A percentile compares a stretch with the other conserved stretches of the same genome.
Evolutionary conservation across 2,888 invertebrate species (phyloP).

Genomic region (Coleophora deauratella): DNA sequence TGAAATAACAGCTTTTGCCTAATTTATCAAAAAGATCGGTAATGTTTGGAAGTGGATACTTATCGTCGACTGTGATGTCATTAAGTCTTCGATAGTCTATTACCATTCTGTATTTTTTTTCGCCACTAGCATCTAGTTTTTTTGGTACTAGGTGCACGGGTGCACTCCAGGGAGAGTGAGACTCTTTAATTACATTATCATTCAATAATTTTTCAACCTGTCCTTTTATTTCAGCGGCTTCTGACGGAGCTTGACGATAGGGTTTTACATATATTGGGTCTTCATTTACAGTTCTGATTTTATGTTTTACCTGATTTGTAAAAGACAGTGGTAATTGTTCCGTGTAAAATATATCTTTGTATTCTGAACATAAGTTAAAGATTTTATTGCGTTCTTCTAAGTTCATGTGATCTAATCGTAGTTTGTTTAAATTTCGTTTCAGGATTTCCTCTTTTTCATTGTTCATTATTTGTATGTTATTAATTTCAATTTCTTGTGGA

Average conservation of each 20-base stretch:
- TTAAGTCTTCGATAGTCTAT: too few species aligned
- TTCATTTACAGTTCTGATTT: slow-evolving; percentile 22
- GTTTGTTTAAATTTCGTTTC: slow-evolving; percentile 1
- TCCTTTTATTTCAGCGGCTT: slow-evolving; percentile 21
- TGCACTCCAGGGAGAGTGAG: slow-evolving; percentile 10
- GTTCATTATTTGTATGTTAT: slow-evolving; percentile 1
- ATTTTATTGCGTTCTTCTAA: slow-evolving; percentile 2
- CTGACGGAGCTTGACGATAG: slow-evolving; percentile 19
- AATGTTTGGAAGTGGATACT: too few species aligned
- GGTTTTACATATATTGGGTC: slow-evolving; percentile 20
- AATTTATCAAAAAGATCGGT: too few species aligned
- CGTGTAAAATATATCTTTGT: slow-evolving; percentile 22
- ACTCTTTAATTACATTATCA: slow-evolving; percentile 26
- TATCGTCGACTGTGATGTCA: too few species aligned
- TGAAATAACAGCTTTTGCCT: slow-evolving; percentile 9
- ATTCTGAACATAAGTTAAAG: slow-evolving; percentile 13
- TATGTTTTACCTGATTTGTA: too few species aligned
- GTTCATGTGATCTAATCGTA: slow-evolving; percentile 5
- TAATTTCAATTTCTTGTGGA: neutral
- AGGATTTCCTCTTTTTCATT: slow-evolving; percentile 5
- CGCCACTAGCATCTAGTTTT: slow-evolving; percentile 16
- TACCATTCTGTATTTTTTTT: slow-evolving; percentile 15
- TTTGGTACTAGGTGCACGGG: slow-evolving; percentile 16
- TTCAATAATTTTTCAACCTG: slow-evolving; percentile 24
- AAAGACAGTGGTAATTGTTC: slow-evolving; percentile 19